Evolutionary conservation across 53 echinoderm and acorn worm genomes (phyloP), one percentile per base, ranked within the genome.

Genomic region (Stichopus horrens): DNA sequence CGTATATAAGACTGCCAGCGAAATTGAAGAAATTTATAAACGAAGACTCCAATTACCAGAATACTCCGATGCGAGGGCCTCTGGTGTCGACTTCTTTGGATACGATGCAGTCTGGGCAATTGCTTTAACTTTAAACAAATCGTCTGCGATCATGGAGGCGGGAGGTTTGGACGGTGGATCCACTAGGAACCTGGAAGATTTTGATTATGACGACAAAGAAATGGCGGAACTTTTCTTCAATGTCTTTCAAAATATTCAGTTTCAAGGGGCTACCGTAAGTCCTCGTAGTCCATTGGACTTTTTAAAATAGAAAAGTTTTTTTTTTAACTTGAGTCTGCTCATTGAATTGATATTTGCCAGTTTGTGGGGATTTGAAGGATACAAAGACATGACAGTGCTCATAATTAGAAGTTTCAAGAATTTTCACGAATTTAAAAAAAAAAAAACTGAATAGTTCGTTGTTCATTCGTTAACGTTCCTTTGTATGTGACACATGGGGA

Each of bases 201-300:
- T 94, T 74, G 88, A 92, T 4, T 93, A 93, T 18, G 90, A 92
- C 53, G 92, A 93, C 67, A 75, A 89, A 18, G 93, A 93, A 60
- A 93, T 93, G 93, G 86, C 89, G 7, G 23, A 89, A 60, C 14
- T 93, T 5, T 91, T 93, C 79, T 91, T 93, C 60, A 75, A 89
- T 16, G 59, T 73, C 21, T 23, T 93, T n/a, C 58, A 88, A 77
- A 74, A 86, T 23, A 74, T 76, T 7, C 53, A 57, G 11, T 93
- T 93, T 82, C 77, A 91, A 58, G 93, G 93, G 11, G 89, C 79
- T 51, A 89, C 93, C 77, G 93, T 93, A 93, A 86, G 89, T 94
- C 74, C 23, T 85, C 7, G n/a, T 20, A 67, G 3, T 1, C 68
- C 11, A 67, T 67, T 14, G 68, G 13, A 4, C 11, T n/a, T 67